Percentiles rank a stretch among this genome's conserved stretches.
Evolutionary conservation across 2,113 vertebrate genomes (phyloP).

Genomic region (Glaucomys volans): DNA sequence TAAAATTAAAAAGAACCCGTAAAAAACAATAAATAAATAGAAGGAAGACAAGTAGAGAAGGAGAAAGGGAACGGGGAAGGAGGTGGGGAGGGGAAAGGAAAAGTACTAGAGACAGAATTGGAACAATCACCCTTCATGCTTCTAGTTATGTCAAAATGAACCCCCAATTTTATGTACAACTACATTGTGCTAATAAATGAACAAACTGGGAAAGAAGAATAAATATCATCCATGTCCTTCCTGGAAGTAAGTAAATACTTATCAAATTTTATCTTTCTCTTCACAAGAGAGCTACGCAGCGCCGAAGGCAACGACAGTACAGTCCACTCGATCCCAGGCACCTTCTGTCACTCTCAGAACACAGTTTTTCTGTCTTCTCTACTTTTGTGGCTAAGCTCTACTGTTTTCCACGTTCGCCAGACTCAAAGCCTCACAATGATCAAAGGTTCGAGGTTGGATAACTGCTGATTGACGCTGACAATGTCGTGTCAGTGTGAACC

Average conservation of each 20-base stretch:
- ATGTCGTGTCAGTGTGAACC: fast-evolving
- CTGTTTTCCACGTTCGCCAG: neutral
- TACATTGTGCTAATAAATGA: no score
- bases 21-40: no score
- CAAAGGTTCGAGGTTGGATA: neutral
- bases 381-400: neutral
- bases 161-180: no score
- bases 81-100: no score
- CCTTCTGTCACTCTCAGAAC: neutral
- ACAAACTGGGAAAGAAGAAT: neutral
- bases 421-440: neutral
- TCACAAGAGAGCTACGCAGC: neutral
- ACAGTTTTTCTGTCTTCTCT: neutral
- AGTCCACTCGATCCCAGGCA: neutral
- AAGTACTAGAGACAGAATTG: no score
- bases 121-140: no score
- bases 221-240: neutral
- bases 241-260: neutral
- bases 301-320: no score
- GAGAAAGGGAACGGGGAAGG: no score
- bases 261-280: neutral
- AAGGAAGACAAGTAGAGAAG: no score
- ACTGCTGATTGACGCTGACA: neutral
- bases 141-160: no score
- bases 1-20: no score